Percentiles rank a stretch among this genome's conserved stretches.
Evolutionary conservation across 1,140 invertebrate species (phyloP).

Genomic region (Monochamus saltuarius): DNA sequence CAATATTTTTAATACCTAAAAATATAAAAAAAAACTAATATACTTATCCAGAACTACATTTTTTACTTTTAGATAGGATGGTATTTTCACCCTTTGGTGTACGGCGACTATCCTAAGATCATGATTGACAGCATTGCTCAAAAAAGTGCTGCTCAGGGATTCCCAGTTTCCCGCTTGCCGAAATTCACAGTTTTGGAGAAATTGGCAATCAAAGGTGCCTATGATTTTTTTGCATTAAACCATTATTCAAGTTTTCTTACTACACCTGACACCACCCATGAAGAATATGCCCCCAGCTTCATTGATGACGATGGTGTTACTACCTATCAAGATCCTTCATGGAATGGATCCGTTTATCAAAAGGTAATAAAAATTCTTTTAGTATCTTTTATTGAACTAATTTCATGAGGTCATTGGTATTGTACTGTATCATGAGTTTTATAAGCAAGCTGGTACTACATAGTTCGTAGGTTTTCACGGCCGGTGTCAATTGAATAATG

Average conservation of each 20-base stretch:
- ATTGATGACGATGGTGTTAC: conserved; percentile 29
- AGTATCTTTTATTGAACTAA: no score
- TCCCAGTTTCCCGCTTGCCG: conserved; percentile 6
- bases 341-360: not conserved
- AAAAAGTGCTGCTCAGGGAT: conserved; percentile 17
- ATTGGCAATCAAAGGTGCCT: not conserved
- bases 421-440: no score
- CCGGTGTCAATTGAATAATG: no score
- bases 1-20: no score
- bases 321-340: not conserved
- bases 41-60: not conserved
- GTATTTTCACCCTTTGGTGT: conserved; percentile 43
- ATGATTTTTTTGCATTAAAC: conserved; percentile 10
- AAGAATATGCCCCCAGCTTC: conserved; percentile 24
- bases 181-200: not conserved
- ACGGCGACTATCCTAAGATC: conserved; percentile 60
- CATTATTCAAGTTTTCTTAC: not conserved
- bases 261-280: conserved; percentile 44
- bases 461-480: no score
- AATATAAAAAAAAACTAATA: no score
- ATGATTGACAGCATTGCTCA: conserved; percentile 73
- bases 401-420: no score
- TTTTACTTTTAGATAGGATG: conserved; percentile 10
- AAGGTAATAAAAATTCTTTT: no score
- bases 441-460: no score